phyloP scores from a whole-genome alignment of 2,113 vertebrate genomes.

The Trematocara nigrifrons region DNA sequence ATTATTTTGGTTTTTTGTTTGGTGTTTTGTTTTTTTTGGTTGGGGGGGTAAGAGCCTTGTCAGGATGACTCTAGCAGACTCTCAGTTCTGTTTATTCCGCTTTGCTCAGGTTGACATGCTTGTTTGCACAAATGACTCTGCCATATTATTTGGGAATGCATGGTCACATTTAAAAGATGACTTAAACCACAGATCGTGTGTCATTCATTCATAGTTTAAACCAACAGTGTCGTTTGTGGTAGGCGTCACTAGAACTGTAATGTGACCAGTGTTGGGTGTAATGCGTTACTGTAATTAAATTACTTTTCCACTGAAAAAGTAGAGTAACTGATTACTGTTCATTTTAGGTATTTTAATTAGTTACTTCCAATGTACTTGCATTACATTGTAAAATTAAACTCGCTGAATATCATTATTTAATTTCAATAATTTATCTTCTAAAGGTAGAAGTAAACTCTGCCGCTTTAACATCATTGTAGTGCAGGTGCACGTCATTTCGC shows the following conservation, averaged over 20 bases:
- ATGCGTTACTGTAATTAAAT: background rate
- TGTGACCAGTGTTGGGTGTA: background rate
- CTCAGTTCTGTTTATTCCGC: background rate
- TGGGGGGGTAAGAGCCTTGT: background rate
- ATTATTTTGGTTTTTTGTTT: no score
- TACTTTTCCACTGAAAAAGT: background rate
- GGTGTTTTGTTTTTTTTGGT: no score
- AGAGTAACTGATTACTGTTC: background rate
- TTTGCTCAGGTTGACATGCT: background rate
- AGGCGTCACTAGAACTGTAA: background rate
- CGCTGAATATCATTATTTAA: no score
- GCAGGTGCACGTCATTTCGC: no score
- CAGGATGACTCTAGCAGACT: background rate
- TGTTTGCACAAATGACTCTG: background rate
- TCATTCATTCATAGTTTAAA: background rate
- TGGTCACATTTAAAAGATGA: background rate
- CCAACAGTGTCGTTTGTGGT: background rate
- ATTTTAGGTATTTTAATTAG: background rate
- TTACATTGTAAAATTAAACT: background rate
- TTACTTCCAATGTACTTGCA: background rate
- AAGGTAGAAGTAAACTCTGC: no score
- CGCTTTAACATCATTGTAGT: no score
- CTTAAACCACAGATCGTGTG: background rate
- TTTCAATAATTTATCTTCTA: no score
- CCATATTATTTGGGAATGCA: background rate